These are phyloP conservation scores for Pseudopipra pipra DNA, from an alignment of 2,113 vertebrate species.

Conservation along the genomic window DNA sequence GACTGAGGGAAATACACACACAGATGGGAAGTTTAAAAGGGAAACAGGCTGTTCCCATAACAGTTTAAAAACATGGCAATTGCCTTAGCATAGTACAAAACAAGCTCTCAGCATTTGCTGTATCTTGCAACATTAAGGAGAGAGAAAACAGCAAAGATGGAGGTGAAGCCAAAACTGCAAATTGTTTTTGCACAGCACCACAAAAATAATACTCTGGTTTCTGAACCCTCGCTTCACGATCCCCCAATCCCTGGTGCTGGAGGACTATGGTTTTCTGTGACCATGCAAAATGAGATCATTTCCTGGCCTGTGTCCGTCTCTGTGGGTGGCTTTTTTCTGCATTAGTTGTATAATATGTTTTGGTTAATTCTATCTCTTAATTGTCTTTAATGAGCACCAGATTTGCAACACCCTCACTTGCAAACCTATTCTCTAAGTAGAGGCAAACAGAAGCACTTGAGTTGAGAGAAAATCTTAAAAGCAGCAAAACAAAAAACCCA, in stretches of 20 bases:
- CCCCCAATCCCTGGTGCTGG: neutral
- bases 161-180: constrained; percentile 21
- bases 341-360: constrained; percentile 75
- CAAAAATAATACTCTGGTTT: neutral
- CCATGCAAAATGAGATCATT: constrained; percentile 60
- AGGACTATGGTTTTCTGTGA: constrained; percentile 57
- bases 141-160: constrained; percentile 20
- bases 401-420: constrained; percentile 64
- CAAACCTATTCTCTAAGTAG: constrained; percentile 54
- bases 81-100: constrained; percentile 39
- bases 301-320: constrained; percentile 66
- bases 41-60: constrained; percentile 55
- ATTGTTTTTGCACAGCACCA: neutral
- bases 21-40: constrained; percentile 49
- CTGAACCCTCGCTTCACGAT: neutral
- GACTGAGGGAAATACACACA: constrained; percentile 47
- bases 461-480: constrained; percentile 31
- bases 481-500: neutral
- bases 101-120: constrained; percentile 26
- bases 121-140: neutral
- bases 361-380: constrained; percentile 77
- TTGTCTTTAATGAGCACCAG: constrained; percentile 79
- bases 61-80: constrained; percentile 49
- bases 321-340: constrained; percentile 76
- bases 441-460: constrained; percentile 50